Evolutionary conservation across 2,888 invertebrate genomes (phyloP).

Genomic region (Drosophila testacea): DNA sequence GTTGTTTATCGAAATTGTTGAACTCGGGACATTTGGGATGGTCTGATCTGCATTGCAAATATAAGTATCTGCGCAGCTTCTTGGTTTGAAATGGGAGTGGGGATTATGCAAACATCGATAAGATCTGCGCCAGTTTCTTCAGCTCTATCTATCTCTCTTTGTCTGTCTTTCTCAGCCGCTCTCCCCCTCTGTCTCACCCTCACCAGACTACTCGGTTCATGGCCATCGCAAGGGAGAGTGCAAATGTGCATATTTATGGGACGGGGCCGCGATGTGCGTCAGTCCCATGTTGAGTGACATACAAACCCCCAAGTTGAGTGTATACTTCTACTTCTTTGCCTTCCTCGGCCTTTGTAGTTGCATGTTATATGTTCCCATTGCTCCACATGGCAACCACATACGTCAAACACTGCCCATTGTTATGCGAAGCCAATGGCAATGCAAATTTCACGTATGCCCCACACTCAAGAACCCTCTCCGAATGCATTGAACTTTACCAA

Average conservation of each 20-base stretch:
- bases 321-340: constrained; percentile 15
- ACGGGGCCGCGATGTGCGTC: constrained; percentile 59
- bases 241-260: constrained; percentile 67
- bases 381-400: constrained; percentile 66
- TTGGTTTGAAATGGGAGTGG: constrained; percentile 28
- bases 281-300: constrained; percentile 59
- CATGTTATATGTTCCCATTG: constrained; percentile 41
- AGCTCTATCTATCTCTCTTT: constrained; percentile 8
- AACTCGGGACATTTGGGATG: constrained; percentile 45
- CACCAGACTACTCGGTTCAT: constrained; percentile 57
- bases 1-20: constrained; percentile 63
- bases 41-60: constrained; percentile 69
- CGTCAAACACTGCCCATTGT: constrained; percentile 60
- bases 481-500: constrained; percentile 69
- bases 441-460: constrained; percentile 45
- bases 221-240: constrained; percentile 66
- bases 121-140: constrained; percentile 71
- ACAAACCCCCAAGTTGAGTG: constrained; percentile 55
- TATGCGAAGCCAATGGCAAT: constrained; percentile 70
- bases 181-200: not conserved
- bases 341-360: constrained; percentile 35
- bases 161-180: not conserved
- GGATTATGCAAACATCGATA: constrained; percentile 63
- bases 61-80: constrained; percentile 42
- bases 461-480: constrained; percentile 48